Base-by-base conservation (phyloP, 2,888 invertebrate species). In the Nebria salina region DNA sequence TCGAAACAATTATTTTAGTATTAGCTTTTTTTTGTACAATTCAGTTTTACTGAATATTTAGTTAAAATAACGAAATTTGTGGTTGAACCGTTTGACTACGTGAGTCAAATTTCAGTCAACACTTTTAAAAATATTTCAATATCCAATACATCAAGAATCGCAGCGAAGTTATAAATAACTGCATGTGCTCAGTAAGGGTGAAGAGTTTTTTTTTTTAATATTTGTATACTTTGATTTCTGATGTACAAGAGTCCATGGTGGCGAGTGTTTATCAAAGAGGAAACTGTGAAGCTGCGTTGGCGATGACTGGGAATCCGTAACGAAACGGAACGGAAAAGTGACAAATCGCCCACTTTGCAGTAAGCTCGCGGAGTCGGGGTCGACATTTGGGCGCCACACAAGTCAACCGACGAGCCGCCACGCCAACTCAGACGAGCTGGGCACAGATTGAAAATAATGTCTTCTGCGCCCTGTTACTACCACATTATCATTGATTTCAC, bases 291-390 rank as follows among this genome's bases (percentile, higher is more conserved):
- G 15, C 6, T n/a, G 13, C 43, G 11, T 42, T 34, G 34, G 34
- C 5, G 34, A 34, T 34, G 54, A 54, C 54, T 54, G 54, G 54
- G 54, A 54, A 7, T 54, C 54, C 54, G 54, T 54, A 54, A 54
- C 54, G 54, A 54, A 54, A 54, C 54, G 54, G 54, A 54, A 54
- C 54, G 54, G 54, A 54, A 54, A 43, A 76, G 76, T 76, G 76
- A 76, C 76, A 76, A 76, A 76, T 76, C 76, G 65, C 76, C 76
- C 76, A 76, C 76, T 76, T 76, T 76, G 76, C 76, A 65, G 34
- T 76, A 76, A 76, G 76, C 54, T 54, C 54, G 54, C 54, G 54
- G 54, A 13, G 54, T 64, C 76, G 76, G 73, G 73, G 65, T 65
- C 76, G 76, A 76, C 76, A 65, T 41, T 15, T 4, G 11, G 66